Evolutionary conservation across 2,113 vertebrate genomes (phyloP), one percentile per base, ranked within the genome.

Genomic region (Opisthocomus hoazin): DNA sequence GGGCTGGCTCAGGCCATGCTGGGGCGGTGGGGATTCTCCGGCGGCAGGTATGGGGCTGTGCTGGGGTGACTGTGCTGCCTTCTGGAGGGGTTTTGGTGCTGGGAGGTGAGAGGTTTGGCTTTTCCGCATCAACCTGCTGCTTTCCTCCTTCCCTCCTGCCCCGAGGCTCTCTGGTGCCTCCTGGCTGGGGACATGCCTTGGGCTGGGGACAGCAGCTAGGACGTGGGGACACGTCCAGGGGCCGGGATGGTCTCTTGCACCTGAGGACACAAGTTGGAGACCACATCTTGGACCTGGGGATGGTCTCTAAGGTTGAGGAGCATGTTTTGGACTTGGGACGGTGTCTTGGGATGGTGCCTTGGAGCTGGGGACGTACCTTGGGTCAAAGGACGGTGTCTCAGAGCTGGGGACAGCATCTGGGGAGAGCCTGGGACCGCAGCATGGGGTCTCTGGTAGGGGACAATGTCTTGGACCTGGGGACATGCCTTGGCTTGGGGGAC

Each of bases 21-120:
- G 14, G 22, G 2, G 26, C 5, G 1, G 1, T 6, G 48, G 48
- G 53, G 82, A 63, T 46, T 57, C 58, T 50, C 63, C 2, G 1
- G 34, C 1, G 24, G 78, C 76, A 51, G 36, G 11, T 13, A 15
- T 7, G 57, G 27, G 63, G 64, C 10, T 57, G 74, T 21, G 79
- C 32, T 2, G 21, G n/a, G 30, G 18, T 19, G 65, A 15, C 6
- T 0, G 4, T 6, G 60, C 3, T 0, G 2, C 14, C 19, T 24
- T 23, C 30, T 3, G 3, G 12, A 20, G 12, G 23, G 32, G 20
- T 9, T 79, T 74, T 37, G 56, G 5, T 43, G 16, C 9, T 18
- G 5, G 63, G 2, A 64, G 34, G 6, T 0, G 29, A 22, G 37
- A 84, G 2, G 11, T 50, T 56, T 9, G 71, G 15, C 1, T 20